Base-by-base conservation (phyloP, 1,140 invertebrate genomes). In the Camponotus vicinus region DNA sequence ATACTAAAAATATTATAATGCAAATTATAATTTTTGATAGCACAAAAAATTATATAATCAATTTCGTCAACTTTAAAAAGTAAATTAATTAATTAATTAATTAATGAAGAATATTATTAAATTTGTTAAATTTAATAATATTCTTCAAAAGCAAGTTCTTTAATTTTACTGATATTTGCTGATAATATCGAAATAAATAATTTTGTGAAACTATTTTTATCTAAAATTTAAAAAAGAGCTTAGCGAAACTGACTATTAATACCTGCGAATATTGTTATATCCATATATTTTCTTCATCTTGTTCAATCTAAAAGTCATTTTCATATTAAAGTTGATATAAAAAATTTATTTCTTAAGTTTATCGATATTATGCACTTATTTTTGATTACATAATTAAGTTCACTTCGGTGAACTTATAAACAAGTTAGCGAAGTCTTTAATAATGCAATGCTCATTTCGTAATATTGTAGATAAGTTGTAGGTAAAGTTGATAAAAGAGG, bases 401-500 rank as follows among this genome's bases (percentile, higher is more conserved):
- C 37, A 61, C 55, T 75, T 40, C 55, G 27, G 27, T 18, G 3
- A 82, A 82, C 69, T 75, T 75, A 75, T 73, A 83, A 83, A 83
- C 75, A 32, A 83, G 55, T 75, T 83, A 49, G 79, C 79, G 0
- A 83, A 83, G 55, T 83, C 13, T 37, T 83, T 73, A 83, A 83
- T 83, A 75, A 83, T 83, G 42, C 69, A 83, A 4, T 75, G 32
- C 55, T 83, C 13, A 63, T 83, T 83, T 40, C 34, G 55, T 21
- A 37, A 13, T 8, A 45, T 83, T 49, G 69, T 37, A 61, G 40
- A 78, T 40, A 40, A 40, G 52, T 73, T 59, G 55, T 59, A 82
- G 40, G 27, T 85, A 83, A 79, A 78, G 80, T 77, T 57, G 77
- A 40, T 69, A 84, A 86, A 86, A 45, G 59, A 55, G 45, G 55